Evolutionary conservation across 2,797 vertebrate species (phyloP), one percentile per base, ranked within the genome.

Genomic region (Channallabes apus): DNA sequence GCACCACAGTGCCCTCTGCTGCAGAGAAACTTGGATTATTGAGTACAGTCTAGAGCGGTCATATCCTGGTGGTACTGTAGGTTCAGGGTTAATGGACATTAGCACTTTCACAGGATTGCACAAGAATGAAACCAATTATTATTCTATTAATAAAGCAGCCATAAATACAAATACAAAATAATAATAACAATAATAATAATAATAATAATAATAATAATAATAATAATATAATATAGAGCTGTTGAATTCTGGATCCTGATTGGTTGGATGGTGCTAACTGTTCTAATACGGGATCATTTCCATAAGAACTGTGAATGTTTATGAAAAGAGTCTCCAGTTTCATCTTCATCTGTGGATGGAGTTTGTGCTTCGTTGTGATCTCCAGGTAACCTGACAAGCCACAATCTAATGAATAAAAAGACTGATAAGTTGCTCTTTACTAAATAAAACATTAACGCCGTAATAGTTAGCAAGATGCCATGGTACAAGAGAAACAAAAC

Each of bases 1-100:
- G 84, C 24, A 27, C 80, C 46, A 76, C 80, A 86, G 62, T 68
- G 80, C 79, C 80, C 80, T 68, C 84, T 86, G n/a, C 17, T 76
- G 84, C 62, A 72, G 56, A 9, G 12, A 32, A 32, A 9, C 32
- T 59, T 7, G 65, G 18, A 32, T 22, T 27, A 24, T 24, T 38
- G 11, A 38, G 20, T 4, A 20, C 32, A 3, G n/a, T 54, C 72
- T 18, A 17, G 72, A 56, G 29, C 51, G 9, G 72, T 29, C n/a
- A 9, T 12, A 14, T 72, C 38, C 22, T 72, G 69, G 14, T 32
- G 27, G 65, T 18, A 5, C n/a, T n/a, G n/a, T n/a, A n/a, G 29
- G 17, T 15, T 38, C 27, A 5, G 17, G 14, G 14, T 32, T 32
- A 32, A 67, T 32, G 27, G 27, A 32, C 17, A 32, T 32, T 32